Percentiles rank a stretch among this genome's conserved stretches.
Evolutionary conservation across 1,140 invertebrate genomes (phyloP).

Genomic region (Octopus sinensis): DNA sequence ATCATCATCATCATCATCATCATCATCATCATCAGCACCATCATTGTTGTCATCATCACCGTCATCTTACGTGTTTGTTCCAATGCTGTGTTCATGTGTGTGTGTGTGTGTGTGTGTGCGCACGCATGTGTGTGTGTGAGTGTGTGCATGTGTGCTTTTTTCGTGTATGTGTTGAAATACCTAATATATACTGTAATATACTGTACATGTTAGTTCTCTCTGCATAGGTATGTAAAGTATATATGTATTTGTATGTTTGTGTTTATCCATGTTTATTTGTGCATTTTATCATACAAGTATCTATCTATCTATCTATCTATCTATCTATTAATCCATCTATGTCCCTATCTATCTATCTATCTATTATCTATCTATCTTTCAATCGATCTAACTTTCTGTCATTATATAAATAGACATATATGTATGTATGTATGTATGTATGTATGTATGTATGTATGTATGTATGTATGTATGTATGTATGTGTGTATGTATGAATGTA

Average conservation of each 20-base stretch:
- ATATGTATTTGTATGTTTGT: background rate
- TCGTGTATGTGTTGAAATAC: no score
- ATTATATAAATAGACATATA: background rate
- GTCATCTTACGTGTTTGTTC: conserved; percentile 15
- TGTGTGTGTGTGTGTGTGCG: conserved; percentile 26
- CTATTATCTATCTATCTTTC: no score
- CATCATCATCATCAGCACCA: no score
- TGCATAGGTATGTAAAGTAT: background rate
- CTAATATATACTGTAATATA: conserved; percentile 2
- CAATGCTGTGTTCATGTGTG: conserved; percentile 17
- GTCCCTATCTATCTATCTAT: no score
- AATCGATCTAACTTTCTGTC: no score
- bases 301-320: no score
- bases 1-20: no score
- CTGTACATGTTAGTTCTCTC: background rate
- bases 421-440: background rate
- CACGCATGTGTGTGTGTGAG: conserved; percentile 18
- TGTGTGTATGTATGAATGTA: background rate
- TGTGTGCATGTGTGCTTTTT: conserved; percentile 19
- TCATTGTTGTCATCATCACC: no score
- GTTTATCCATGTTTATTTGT: no score
- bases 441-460: background rate
- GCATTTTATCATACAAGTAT: no score
- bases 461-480: background rate
- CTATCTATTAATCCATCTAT: no score